These are phyloP conservation scores for Brachionus plicatilis DNA, from an alignment of 1,140 invertebrate species.

Conservation along the genomic window DNA sequence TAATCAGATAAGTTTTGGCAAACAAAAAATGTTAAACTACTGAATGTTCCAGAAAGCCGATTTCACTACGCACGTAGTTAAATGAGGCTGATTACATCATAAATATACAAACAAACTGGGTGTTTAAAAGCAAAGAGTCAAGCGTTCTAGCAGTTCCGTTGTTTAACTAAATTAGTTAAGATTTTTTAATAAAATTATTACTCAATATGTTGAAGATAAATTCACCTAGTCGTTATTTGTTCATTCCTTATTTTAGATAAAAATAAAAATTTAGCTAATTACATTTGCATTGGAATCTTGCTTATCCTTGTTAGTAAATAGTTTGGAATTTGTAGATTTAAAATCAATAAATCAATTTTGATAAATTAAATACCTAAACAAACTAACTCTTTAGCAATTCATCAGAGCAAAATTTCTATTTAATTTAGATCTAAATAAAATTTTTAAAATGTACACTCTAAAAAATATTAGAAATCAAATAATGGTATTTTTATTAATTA, in stretches of 20 bases:
- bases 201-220: not conserved
- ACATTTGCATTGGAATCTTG: not conserved
- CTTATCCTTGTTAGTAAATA: not conserved
- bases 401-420: not conserved
- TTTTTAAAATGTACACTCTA: not conserved
- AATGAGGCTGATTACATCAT: not conserved
- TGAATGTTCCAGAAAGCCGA: not conserved
- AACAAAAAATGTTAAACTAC: constrained; percentile 7
- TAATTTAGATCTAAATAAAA: not conserved
- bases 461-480: not conserved
- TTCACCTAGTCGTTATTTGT: not conserved
- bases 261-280: not conserved
- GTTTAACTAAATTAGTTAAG: not conserved
- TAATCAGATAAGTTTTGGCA: not conserved
- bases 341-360: not conserved
- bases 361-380: not conserved
- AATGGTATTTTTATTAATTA: not conserved
- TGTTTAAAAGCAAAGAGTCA: not conserved
- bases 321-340: not conserved
- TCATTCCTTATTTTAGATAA: not conserved
- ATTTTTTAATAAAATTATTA: not conserved
- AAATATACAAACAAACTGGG: not conserved
- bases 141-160: not conserved
- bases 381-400: not conserved
- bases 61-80: not conserved